Conservation (phyloP, 2,113 vertebrate genomes). For the Diadophis punctatus region DNA sequence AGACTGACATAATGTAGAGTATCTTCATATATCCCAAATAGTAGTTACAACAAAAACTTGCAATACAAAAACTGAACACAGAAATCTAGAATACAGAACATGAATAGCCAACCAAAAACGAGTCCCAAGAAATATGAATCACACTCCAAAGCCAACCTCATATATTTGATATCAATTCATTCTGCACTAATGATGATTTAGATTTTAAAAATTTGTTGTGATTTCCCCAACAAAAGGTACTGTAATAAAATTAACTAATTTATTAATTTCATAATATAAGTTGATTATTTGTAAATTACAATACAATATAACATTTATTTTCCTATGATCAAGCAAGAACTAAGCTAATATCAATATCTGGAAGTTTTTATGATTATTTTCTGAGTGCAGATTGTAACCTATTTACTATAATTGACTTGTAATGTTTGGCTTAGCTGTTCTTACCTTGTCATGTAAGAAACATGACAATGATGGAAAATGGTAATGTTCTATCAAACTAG, state of each 20-base stretch:
- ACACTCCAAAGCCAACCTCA: neutral
- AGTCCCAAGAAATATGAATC: slow-evolving; percentile 16
- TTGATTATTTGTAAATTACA: neutral
- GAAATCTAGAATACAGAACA: slow-evolving; percentile 54
- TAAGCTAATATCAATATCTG: neutral
- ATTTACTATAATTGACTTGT: slow-evolving; percentile 2
- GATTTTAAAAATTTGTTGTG: neutral
- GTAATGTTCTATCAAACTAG: slow-evolving; percentile 9
- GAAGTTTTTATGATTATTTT: slow-evolving; percentile 34
- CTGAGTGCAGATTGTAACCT: neutral
- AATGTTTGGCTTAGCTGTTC: neutral
- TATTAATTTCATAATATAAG: neutral
- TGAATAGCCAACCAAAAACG: slow-evolving; percentile 53
- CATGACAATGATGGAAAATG: slow-evolving; percentile 12
- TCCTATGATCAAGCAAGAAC: neutral
- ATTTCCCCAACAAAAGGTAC: neutral
- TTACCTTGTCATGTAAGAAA: slow-evolving; percentile 12
- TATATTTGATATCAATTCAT: slow-evolving; percentile 30
- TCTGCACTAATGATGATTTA: neutral
- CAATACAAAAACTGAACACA: slow-evolving; percentile 50
- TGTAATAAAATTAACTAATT: neutral
- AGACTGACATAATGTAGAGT: neutral
- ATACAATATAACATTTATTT: slow-evolving; percentile 29
- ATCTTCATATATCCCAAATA: slow-evolving; percentile 52
- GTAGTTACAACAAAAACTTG: slow-evolving; percentile 54